Evolutionary conservation across 2,888 invertebrate species (phyloP).

Genomic region (Lithophane semibrunnea): DNA sequence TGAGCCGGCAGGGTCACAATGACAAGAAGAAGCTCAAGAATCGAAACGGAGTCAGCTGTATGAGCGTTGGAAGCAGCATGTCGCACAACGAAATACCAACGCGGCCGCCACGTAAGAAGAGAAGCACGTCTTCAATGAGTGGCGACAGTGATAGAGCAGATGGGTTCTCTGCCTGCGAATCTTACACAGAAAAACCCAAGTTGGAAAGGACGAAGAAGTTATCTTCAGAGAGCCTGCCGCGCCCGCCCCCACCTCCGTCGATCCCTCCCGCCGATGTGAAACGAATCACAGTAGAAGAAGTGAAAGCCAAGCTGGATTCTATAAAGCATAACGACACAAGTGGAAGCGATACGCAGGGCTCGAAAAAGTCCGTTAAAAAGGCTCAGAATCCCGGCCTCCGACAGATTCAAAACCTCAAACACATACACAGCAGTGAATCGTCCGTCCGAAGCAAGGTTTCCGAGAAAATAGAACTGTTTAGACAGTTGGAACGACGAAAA

Average conservation of each 20-base stretch:
- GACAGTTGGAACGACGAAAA: constrained; percentile 86
- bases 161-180: constrained; percentile 86
- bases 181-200: constrained; percentile 87
- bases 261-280: constrained; percentile 82
- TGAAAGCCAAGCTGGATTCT: constrained; percentile 90
- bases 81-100: constrained; percentile 90
- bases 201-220: constrained; percentile 90
- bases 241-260: constrained; percentile 82
- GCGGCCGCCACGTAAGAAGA: constrained; percentile 94
- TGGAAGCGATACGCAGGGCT: constrained; percentile 89
- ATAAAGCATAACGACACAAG: constrained; percentile 86
- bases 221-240: constrained; percentile 89
- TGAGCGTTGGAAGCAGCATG: constrained; percentile 93
- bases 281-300: constrained; percentile 89
- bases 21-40: constrained; percentile 92
- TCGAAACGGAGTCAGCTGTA: constrained; percentile 94
- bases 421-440: constrained; percentile 82
- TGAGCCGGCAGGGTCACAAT: constrained; percentile 91
- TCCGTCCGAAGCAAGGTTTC: constrained; percentile 88
- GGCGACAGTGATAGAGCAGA: constrained; percentile 91
- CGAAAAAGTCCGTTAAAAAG: constrained; percentile 84
- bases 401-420: constrained; percentile 70
- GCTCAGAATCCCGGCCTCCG: constrained; percentile 70
- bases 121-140: constrained; percentile 92
- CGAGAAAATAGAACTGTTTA: constrained; percentile 88